Base-by-base conservation (phyloP, 2,888 invertebrate genomes). In the Argyresthia albistria region DNA sequence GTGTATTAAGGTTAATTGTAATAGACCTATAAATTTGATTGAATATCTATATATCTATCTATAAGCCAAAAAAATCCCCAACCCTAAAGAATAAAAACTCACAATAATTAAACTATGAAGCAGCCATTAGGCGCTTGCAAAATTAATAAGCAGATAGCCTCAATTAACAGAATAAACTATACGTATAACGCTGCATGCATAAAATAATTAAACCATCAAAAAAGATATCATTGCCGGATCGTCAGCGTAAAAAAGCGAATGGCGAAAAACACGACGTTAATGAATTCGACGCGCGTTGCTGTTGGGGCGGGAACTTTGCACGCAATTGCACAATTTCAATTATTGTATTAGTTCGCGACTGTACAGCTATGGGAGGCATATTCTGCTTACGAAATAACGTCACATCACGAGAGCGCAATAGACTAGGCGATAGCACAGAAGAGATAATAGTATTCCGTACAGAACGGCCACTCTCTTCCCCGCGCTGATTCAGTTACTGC, bases 301-400 rank as follows among this genome's bases (percentile, higher is more conserved):
- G 49, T 10, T 12, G 12, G 47, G 47, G 12, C 25, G 73, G 67
- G 70, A 70, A 76, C 78, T 83, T 86, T 72, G 86, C 88, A 88
- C 86, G 88, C 86, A 83, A 87, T 87, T 87, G 86, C 88, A 87
- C 86, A 83, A 83, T 88, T 88, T 87, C 88, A 88, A 88, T 88
- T 88, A 88, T 84, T 80, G 72, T 79, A 88, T 87, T 88, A 87
- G 80, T 78, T 73, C 60, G 65, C 73, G 75, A 72, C 65, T 67
- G 72, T 69, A 69, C 67, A 66, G 67, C 70, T 70, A 25, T 6
- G 6, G 25, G 25, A 25, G 25, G 6, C 6, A 6, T 25, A 25
- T 25, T 25, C 25, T 25, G 25, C 25, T 25, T 4, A 25, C 25
- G 25, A 25, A 25, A 25, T 25, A 25, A 6, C 25, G 25, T 4